Evolutionary conservation across 2,797 vertebrate species (phyloP).

Genomic region (Spea hammondii): DNA sequence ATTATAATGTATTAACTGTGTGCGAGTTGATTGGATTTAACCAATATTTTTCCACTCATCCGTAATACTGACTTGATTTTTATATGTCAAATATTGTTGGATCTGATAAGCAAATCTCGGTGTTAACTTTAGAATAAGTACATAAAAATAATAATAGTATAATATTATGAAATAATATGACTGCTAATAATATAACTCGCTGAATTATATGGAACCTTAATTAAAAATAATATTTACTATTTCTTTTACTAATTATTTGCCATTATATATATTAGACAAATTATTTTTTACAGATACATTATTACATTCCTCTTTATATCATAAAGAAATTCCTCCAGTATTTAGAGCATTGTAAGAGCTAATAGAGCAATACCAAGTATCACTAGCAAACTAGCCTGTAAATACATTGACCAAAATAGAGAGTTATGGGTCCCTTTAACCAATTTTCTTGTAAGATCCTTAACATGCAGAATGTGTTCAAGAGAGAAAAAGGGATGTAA

Average conservation of each 20-base stretch:
- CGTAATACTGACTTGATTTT: too few species aligned
- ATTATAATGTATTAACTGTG: too few species aligned
- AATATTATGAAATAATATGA: too few species aligned
- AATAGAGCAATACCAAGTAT: constrained; percentile 12
- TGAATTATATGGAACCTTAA: too few species aligned
- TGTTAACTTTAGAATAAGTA: too few species aligned
- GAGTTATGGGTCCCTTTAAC: constrained; percentile 9
- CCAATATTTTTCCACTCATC: too few species aligned
- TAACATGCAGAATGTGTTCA: constrained; percentile 18
- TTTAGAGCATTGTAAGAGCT: neutral
- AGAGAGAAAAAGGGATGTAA: neutral
- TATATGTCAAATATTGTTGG: too few species aligned
- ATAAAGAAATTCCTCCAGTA: constrained; percentile 7
- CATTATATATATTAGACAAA: constrained; percentile 14
- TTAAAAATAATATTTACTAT: too few species aligned
- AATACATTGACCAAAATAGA: constrained; percentile 28
- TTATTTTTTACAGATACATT: constrained; percentile 21
- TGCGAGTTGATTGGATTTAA: too few species aligned
- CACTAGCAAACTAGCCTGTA: constrained; percentile 7
- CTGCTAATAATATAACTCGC: too few species aligned
- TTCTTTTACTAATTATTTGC: constrained; percentile 11
- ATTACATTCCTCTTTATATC: constrained; percentile 26
- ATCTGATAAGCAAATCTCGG: too few species aligned
- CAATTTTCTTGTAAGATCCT: constrained; percentile 18
- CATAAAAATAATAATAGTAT: too few species aligned